Evolutionary conservation across 2,888 invertebrate genomes (phyloP).

Genomic region (Myopa tessellatipennis): DNA sequence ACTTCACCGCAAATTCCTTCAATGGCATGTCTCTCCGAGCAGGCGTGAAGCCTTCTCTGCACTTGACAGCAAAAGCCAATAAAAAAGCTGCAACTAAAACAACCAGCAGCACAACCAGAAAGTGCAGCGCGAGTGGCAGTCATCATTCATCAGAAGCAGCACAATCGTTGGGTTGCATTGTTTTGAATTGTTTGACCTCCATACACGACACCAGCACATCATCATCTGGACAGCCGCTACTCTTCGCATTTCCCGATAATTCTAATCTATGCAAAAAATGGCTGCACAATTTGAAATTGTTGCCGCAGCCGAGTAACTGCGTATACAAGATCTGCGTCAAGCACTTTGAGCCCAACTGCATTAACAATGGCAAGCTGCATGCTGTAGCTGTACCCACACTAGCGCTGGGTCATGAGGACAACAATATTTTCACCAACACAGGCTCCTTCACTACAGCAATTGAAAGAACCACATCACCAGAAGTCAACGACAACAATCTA

Average conservation of each 20-base stretch:
- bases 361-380: slow-evolving; percentile 50
- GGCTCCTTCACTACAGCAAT: slow-evolving; percentile 28
- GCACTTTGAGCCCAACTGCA: slow-evolving; percentile 55
- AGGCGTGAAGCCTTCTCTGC: slow-evolving; percentile 39
- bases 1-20: slow-evolving; percentile 39
- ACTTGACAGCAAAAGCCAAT: background rate
- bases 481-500: slow-evolving; percentile 24
- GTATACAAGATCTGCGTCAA: slow-evolving; percentile 54
- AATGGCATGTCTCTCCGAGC: slow-evolving; percentile 23
- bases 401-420: slow-evolving; percentile 55
- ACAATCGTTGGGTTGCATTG: slow-evolving; percentile 36
- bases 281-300: slow-evolving; percentile 56
- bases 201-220: slow-evolving; percentile 35
- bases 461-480: too few relatives aligned
- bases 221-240: background rate
- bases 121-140: slow-evolving; percentile 7
- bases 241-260: slow-evolving; percentile 52
- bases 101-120: background rate
- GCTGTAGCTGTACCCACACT: slow-evolving; percentile 59
- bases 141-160: slow-evolving; percentile 8
- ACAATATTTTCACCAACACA: slow-evolving; percentile 55
- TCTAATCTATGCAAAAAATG: slow-evolving; percentile 57
- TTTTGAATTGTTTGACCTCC: slow-evolving; percentile 47
- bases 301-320: slow-evolving; percentile 40
- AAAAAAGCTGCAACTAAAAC: background rate